A percentile compares a stretch with the other conserved stretches of the same genome.
These are phyloP conservation scores for Paralvinella palmiformis DNA, from an alignment of 1,140 invertebrate genomes.

Conservation along the genomic window DNA sequence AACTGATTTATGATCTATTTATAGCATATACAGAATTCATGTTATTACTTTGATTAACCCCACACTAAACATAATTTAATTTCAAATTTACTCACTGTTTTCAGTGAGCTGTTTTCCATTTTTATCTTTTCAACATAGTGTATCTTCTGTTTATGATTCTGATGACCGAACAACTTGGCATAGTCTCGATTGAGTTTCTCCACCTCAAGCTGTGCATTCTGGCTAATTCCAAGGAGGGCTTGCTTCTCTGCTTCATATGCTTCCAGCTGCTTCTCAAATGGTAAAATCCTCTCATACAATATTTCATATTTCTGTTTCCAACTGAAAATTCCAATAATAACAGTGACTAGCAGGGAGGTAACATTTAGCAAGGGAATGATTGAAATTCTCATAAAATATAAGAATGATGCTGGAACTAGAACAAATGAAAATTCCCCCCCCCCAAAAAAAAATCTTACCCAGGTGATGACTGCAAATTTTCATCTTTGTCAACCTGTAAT, in stretches of 20 bases:
- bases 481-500: no score
- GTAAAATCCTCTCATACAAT: slow-evolving; percentile 33
- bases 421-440: no score
- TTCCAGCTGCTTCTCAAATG: slow-evolving; percentile 50
- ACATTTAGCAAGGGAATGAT: no score
- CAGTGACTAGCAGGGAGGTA: background rate
- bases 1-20: no score
- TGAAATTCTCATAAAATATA: no score
- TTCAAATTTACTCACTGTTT: slow-evolving; percentile 56
- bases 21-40: no score
- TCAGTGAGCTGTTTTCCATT: slow-evolving; percentile 54
- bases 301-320: slow-evolving; percentile 36
- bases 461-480: no score
- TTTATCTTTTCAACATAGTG: slow-evolving; percentile 61
- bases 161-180: slow-evolving; percentile 59
- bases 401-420: no score
- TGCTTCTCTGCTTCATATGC: slow-evolving; percentile 49
- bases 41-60: no score
- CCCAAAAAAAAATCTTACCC: no score
- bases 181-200: slow-evolving; percentile 58
- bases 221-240: slow-evolving; percentile 33
- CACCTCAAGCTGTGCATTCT: slow-evolving; percentile 48
- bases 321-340: slow-evolving; percentile 18
- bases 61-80: no score
- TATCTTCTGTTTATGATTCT: slow-evolving; percentile 65